Evolutionary conservation across 2,888 invertebrate species (phyloP).

Genomic region (Diarsia rubi): DNA sequence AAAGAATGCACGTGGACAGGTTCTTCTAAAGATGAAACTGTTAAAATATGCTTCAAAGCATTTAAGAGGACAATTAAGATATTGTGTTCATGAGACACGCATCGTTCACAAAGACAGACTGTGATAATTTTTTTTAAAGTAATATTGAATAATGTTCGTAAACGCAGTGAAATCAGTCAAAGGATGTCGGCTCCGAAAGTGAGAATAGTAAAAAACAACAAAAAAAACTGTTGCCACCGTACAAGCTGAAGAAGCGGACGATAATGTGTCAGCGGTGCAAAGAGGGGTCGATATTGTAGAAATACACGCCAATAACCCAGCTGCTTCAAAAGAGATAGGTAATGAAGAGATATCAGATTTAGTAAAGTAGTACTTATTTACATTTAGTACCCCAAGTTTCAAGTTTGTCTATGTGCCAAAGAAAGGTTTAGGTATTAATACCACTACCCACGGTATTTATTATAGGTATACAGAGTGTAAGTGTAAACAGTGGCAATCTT

Average conservation of each 20-base stretch:
- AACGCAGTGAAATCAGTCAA: conserved; percentile 28
- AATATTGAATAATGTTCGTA: conserved; percentile 32
- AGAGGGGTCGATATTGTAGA: not conserved
- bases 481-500: no score
- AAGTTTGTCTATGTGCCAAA: no score
- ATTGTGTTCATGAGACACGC: conserved; percentile 30
- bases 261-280: no score
- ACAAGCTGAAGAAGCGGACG: not conserved
- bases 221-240: not conserved
- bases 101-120: conserved; percentile 25
- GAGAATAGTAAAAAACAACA: conserved; percentile 15
- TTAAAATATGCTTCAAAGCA: conserved; percentile 41
- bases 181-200: conserved; percentile 27
- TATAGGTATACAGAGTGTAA: no score
- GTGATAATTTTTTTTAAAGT: conserved; percentile 32
- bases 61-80: conserved; percentile 29
- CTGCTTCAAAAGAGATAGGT: no score
- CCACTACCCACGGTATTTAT: no score
- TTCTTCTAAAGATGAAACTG: conserved; percentile 20
- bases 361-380: not conserved
- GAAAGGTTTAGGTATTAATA: no score
- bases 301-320: not conserved
- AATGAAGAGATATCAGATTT: no score
- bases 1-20: conserved; percentile 32
- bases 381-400: no score